Evolutionary conservation across 2,797 vertebrate species (phyloP).

Genomic region (Brachyalestes nurse): DNA sequence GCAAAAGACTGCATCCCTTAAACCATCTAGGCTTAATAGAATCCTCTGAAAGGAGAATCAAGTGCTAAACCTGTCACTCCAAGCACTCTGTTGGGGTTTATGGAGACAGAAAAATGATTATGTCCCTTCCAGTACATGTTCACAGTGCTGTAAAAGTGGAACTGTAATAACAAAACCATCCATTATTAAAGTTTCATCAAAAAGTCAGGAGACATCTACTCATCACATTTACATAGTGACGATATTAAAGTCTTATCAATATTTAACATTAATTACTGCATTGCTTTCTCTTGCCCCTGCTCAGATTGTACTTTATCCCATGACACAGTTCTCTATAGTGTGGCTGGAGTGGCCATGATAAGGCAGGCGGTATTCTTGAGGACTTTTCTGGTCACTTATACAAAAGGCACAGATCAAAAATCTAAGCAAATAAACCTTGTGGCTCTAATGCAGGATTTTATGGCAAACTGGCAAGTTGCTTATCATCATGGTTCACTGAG

Average conservation of each 20-base stretch:
- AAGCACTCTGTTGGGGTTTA: not conserved
- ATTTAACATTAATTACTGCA: conserved; percentile 15
- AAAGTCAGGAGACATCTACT: conserved; percentile 5
- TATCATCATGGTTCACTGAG: not conserved
- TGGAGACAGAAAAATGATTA: conserved; percentile 2
- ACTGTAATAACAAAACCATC: conserved; percentile 1
- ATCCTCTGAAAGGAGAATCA: not conserved
- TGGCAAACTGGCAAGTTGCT: not conserved
- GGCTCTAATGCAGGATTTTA: not conserved
- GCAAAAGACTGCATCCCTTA: not conserved
- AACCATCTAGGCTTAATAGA: not conserved
- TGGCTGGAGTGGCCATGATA: not conserved
- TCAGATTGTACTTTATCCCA: not conserved
- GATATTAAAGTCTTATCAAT: conserved; percentile 9
- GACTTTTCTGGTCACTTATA: not conserved
- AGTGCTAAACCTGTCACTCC: conserved; percentile 3
- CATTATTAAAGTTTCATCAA: conserved; percentile 22
- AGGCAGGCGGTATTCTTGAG: not conserved
- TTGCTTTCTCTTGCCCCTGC: not conserved
- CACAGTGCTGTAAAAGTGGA: not conserved
- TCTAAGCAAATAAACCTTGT: not conserved
- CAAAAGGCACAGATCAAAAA: not conserved
- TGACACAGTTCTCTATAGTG: not conserved
- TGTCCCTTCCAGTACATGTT: not conserved
- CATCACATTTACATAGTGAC: not conserved